Conservation (phyloP, 2,888 invertebrate genomes). For the Hedychridium roseum region DNA sequence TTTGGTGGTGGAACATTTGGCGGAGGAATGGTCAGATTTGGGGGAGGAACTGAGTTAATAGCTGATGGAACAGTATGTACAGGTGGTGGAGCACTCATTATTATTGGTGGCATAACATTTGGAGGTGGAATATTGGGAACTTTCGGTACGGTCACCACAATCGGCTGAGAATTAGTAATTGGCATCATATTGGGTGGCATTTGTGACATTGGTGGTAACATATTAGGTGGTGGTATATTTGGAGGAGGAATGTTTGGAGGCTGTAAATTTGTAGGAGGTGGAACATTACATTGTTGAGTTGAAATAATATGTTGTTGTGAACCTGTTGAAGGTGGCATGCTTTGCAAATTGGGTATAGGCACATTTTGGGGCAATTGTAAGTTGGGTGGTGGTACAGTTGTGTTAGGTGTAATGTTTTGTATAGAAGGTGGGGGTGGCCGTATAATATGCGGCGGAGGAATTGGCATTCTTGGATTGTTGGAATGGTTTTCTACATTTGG, state of each 20-base stretch:
- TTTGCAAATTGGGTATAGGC: slow-evolving; percentile 61
- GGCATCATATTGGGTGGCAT: slow-evolving; percentile 55
- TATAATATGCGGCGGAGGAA: slow-evolving; percentile 42
- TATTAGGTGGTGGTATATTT: slow-evolving; percentile 46
- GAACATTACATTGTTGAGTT: slow-evolving; percentile 32
- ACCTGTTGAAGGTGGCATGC: slow-evolving; percentile 61
- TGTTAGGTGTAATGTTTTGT: slow-evolving; percentile 53
- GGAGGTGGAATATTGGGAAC: slow-evolving; percentile 50
- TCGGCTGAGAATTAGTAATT: slow-evolving; percentile 43
- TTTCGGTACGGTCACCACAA: slow-evolving; percentile 46
- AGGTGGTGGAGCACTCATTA: slow-evolving; percentile 52
- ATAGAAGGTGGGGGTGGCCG: slow-evolving; percentile 34
- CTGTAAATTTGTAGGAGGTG: slow-evolving; percentile 34
- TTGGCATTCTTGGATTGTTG: slow-evolving; percentile 43
- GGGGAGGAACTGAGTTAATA: slow-evolving; percentile 54
- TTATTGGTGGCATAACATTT: slow-evolving; percentile 50
- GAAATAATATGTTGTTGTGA: slow-evolving; percentile 36
- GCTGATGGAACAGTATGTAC: slow-evolving; percentile 49
- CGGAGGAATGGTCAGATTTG: slow-evolving; percentile 64
- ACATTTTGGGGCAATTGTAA: slow-evolving; percentile 49
- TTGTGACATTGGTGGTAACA: slow-evolving; percentile 52
- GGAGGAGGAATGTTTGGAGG: slow-evolving; percentile 55
- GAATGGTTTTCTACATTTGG: slow-evolving; percentile 42
- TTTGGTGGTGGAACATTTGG: slow-evolving; percentile 57
- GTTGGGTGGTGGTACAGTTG: slow-evolving; percentile 57